Evolutionary conservation across 2,113 vertebrate genomes (phyloP), one percentile per base, ranked within the genome.

Genomic region (Okapia johnstoni): DNA sequence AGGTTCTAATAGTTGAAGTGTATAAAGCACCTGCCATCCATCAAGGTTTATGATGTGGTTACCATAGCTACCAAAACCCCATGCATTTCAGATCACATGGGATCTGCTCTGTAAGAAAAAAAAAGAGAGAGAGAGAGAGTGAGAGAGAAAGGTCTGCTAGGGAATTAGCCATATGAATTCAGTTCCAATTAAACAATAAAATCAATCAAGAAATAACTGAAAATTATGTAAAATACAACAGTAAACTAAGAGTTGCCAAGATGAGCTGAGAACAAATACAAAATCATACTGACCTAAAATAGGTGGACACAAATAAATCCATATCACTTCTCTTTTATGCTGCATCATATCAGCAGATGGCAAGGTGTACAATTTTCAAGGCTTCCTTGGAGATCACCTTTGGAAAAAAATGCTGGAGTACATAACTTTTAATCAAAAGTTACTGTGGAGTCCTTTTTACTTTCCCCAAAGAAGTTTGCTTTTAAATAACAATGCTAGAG

Each of bases 1-100:
- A 98, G 94, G 93, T 96, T 94, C 97, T 98, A 97, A 98, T 97
- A 97, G 98, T 85, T 94, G 97, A 97, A 96, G 93, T 90, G 89
- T 92, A 96, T 97, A 96, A 97, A 97, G 58, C 96, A 97, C 96
- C 96, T 96, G 97, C 96, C 93, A 98, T 98, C 96, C 96, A 97
- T 98, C 97, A 98, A 94, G 63, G 93, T 94, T 96, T 98, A 97
- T 98, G 97, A 97, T 97, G 97, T 90, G 25, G 98, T 98, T 97
- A 93, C 97, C 97, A 98, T 98, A 95, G 97, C 96, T 97, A 98
- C 98, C 94, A 93, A 97, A 97, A 94, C 79, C 88, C 96, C 80
- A 93, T 92, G 94, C 50, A 88, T 88, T 97, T 81, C 63, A 95
- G 93, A 95, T 96, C 94, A 94, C 92, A 46, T 61, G 89, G 86